Conservation (phyloP, 2,113 vertebrate genomes). For the Athene noctua region DNA sequence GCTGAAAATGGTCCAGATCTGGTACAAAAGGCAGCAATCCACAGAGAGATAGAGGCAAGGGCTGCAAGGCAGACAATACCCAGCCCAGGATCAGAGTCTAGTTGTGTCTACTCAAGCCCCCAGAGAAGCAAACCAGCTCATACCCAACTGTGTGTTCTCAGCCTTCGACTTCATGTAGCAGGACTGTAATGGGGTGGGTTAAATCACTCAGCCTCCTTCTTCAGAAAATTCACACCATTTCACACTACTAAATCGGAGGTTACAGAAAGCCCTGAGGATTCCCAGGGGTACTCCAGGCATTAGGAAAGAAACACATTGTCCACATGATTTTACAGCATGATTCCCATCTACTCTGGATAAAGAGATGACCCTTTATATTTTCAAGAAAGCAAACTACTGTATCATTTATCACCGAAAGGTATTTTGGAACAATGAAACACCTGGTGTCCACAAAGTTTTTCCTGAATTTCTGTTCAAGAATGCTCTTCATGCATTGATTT, state of each 20-base stretch:
- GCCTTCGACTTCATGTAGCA: background rate
- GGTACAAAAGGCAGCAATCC: background rate
- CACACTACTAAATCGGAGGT: background rate
- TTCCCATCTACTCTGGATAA: background rate
- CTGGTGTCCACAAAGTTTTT: background rate
- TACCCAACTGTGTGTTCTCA: background rate
- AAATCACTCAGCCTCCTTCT: background rate
- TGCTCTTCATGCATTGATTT: background rate
- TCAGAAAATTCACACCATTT: background rate
- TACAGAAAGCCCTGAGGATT: background rate
- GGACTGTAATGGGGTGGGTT: background rate
- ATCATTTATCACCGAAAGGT: background rate
- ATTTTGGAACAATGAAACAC: background rate
- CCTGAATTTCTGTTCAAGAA: background rate
- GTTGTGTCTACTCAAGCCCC: background rate
- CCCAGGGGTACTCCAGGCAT: background rate
- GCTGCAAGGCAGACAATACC: background rate
- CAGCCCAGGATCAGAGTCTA: background rate
- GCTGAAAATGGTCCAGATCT: background rate
- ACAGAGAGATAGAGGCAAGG: background rate
- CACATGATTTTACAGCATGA: background rate
- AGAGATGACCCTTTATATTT: background rate
- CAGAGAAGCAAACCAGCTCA: background rate
- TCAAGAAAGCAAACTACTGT: background rate
- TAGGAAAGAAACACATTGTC: background rate